Base-by-base conservation (phyloP, 2,113 vertebrate genomes). In the Microcebus griseorufus region DNA sequence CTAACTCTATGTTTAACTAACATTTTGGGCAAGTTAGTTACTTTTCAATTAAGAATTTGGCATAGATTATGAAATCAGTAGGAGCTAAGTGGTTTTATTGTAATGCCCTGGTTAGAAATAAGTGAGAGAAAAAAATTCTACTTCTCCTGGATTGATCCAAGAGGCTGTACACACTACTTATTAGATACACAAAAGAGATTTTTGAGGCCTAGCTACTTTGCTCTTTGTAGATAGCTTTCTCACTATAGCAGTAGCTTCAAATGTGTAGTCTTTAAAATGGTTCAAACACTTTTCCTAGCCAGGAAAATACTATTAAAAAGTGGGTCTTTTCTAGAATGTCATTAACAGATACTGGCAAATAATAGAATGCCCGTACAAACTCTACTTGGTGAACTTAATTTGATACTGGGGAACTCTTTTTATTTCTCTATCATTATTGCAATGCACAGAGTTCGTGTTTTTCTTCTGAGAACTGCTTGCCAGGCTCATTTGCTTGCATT, bases 81-180 rank as follows among this genome's bases (percentile, higher is more conserved):
- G 37, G 23, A 67, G 9, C 12, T 75, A 45, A 89, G 23, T 72
- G 18, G 27, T 84, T 97, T 95, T 89, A 79, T 97, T 90, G 70
- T 93, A 83, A 92, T 53, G 65, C 83, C 27, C 94, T 87, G 25
- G 55, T 87, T 95, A 91, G 70, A 97, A 95, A 92, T 76, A 93
- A 94, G 91, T 90, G 37, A 80, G 39, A 42, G 76, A 45, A 79
- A 85, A 16, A 7, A 62, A 53, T 2, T 6, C n/a, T 64, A 81
- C 37, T 94, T 86, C 45, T 73, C 16, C 34, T 90, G 32, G 89
- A 70, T 9, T n/a, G 55, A 93, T 79, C 32, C 45, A 88, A 58
- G 5, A 85, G 65, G 3, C 42, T 82, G 79, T 23, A 32, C 2
- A 9, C 7, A 23, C 13, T 29, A 58, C 25, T 79, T 82, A 48